Conservation (phyloP, 2,797 vertebrate genomes). For the Anguilla marmorata region DNA sequence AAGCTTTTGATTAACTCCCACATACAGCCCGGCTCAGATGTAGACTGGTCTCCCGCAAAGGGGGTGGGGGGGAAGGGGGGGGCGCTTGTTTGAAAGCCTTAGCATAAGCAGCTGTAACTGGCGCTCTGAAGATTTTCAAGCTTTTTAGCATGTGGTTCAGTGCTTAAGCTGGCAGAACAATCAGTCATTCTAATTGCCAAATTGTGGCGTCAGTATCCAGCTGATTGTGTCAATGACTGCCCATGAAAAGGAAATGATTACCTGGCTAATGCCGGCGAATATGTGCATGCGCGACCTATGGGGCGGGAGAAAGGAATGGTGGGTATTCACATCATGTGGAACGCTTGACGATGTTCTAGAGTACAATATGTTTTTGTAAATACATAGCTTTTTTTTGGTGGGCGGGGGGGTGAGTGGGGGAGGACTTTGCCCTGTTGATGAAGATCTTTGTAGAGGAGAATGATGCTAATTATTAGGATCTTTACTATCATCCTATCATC, state of each 20-base stretch:
- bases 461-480: too few relatives aligned
- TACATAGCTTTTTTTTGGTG: too few relatives aligned
- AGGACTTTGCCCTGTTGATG: too few relatives aligned
- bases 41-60: not conserved
- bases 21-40: not conserved
- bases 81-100: not conserved
- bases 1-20: constrained; percentile 23
- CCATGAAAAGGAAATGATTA: constrained; percentile 10
- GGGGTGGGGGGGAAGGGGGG: not conserved
- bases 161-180: not conserved
- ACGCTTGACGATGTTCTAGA: not conserved
- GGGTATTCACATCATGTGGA: not conserved
- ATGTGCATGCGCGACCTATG: not conserved
- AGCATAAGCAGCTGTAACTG: not conserved
- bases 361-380: too few relatives aligned
- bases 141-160: not conserved
- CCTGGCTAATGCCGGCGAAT: not conserved
- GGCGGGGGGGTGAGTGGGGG: too few relatives aligned
- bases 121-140: not conserved
- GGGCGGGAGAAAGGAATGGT: not conserved
- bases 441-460: too few relatives aligned
- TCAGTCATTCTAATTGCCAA: constrained; percentile 15
- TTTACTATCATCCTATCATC: too few relatives aligned
- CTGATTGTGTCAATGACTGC: not conserved
- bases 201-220: not conserved